Evolutionary conservation across 2,113 vertebrate species (phyloP).

Genomic region (Spea multiplicata): DNA sequence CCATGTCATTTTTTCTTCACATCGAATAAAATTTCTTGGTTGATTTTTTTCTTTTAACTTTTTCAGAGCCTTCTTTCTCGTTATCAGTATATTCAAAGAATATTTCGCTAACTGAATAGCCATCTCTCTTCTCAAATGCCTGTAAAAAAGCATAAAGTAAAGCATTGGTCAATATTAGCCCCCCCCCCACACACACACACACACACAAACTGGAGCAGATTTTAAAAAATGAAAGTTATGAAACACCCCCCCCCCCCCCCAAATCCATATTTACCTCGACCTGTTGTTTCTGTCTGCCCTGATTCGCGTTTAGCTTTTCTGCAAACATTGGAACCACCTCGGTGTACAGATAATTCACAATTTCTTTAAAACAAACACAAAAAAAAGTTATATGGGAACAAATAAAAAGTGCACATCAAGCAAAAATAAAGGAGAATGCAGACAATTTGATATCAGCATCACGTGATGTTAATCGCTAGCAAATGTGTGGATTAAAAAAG

Average conservation of each 20-base stretch:
- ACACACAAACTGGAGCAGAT: too few relatives aligned
- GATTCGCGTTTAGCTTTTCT: slow-evolving; percentile 44
- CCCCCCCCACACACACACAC: too few relatives aligned
- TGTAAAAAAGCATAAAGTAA: background rate
- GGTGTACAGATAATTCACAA: slow-evolving; percentile 63
- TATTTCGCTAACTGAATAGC: slow-evolving; percentile 13
- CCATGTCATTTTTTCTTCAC: too few relatives aligned
- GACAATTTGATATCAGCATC: too few relatives aligned
- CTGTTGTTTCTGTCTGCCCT: fast-evolving
- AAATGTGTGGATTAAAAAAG: too few relatives aligned
- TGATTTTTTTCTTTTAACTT: too few relatives aligned
- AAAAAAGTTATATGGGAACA: background rate
- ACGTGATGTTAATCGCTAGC: too few relatives aligned
- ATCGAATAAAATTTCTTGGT: too few relatives aligned
- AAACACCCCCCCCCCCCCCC: too few relatives aligned
- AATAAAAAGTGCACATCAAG: background rate
- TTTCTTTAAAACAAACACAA: slow-evolving; percentile 53
- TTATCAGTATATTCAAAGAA: slow-evolving; percentile 1
- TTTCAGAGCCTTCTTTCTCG: background rate
- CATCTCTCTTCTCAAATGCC: background rate
- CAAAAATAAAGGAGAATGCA: too few relatives aligned
- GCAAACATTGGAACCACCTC: slow-evolving; percentile 61
- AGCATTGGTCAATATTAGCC: background rate
- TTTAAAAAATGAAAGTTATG: too few relatives aligned
- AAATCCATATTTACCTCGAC: background rate